Evolutionary conservation across 2,888 invertebrate genomes (phyloP), one percentile per base, ranked within the genome.

Genomic region (Sarcophaga caerulescens): DNA sequence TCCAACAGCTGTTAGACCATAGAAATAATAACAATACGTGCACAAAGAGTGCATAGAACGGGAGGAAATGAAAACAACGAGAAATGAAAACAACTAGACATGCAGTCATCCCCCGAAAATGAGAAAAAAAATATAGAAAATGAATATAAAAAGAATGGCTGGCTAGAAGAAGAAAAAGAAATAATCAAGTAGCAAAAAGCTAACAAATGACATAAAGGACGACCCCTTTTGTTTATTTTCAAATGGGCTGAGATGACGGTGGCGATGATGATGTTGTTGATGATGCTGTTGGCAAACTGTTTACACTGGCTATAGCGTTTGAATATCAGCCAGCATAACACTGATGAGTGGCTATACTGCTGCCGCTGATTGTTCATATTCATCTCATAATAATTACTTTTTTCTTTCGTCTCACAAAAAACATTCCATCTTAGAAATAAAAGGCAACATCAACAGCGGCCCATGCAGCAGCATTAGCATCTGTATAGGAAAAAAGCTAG

Each of bases 331-430:
- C 79, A 81, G 78, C 66, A 79, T 87, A 81, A 80, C 71, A 59
- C 79, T 74, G 80, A 73, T 77, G 84, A 86, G 83, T 85, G 86
- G 52, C 52, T 52, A 52, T 17, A 19, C 19, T 62, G 17, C 5
- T 77, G 69, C 78, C 74, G 77, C 66, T 82, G 85, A 85, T 88
- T 89, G 87, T 87, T 86, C 87, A 82, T 85, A 85, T 88, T 85
- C 87, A 85, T 85, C 83, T 85, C 76, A 78, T 86, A 88, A 86
- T 88, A 88, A 89, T 87, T 86, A 87, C 85, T 88, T 88, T 87
- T 60, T 60, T 60, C 60, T 52, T 52, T 14, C 52, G 52, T 52
- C 17, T 52, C 17, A 14, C 1, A 4, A 52, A 21, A 81, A 87
- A 62, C 81, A 76, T 82, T 84, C 57, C 66, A 19, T 35, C n/a